Evolutionary conservation across 2,888 invertebrate species (phyloP), one percentile per base, ranked within the genome.

Genomic region (Dorcus parallelipipedus): DNA sequence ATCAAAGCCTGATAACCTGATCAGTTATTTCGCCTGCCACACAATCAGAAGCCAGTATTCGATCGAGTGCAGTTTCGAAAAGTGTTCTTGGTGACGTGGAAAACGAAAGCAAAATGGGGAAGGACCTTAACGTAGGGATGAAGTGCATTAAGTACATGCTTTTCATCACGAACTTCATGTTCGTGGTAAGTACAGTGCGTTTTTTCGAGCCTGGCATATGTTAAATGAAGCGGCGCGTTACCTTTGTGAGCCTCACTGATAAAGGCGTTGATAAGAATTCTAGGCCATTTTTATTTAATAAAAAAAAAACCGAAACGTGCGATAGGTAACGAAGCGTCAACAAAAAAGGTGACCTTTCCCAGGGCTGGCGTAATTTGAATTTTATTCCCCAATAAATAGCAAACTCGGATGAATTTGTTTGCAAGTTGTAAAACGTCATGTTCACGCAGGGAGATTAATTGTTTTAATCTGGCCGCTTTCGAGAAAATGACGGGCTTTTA

Each of bases 121-220:
- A 69, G 38, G 71, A 80, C 65, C 71, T 84, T 58, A 84, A 87
- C 74, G 80, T 86, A 26, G 83, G 84, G 55, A 83, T 85, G 78
- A 81, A 82, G 63, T 86, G 86, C 73, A 82, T 87, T 70, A 87
- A 87, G 71, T 87, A 86, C 69, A 80, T 87, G 65, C 80, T 88
- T 17, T 86, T 85, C 73, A 78, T 84, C n/a, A 84, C 87, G 66
- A 88, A 87, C 76, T 81, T 86, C 42, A 77, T 86, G 63, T 84
- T 88, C 74, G 83, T 86, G 82, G 87, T 87, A 74, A 77, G 79
- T 84, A 76, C 72, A 41, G 14, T 33, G 26, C 26, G 6, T 45
- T 20, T 2, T 45, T 20, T 20, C 9, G 9, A 9, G 17, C 23
- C 9, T 45, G 9, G 42, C 42, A 14, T 42, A 14, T 42, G 42